These are phyloP conservation scores for Poliocrania exsul DNA, from an alignment of 2,797 vertebrate genomes.

Conservation along the genomic window DNA sequence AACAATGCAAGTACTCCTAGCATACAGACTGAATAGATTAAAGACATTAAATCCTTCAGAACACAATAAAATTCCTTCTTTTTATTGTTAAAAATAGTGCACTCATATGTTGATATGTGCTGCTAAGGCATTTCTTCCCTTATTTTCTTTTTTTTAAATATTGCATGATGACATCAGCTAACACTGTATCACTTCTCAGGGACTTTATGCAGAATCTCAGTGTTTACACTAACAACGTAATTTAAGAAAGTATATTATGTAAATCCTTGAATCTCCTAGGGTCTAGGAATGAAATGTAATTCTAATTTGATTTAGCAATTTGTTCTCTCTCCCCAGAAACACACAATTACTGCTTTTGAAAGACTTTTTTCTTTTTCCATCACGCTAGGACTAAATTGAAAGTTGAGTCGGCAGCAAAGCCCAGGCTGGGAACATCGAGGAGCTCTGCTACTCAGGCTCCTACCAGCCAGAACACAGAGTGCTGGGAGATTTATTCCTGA, in stretches of 20 bases:
- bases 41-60: not conserved
- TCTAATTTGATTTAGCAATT: conserved; percentile 71
- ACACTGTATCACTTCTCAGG: not conserved
- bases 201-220: conserved; percentile 35
- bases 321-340: conserved; percentile 58
- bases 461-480: conserved; percentile 5
- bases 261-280: conserved; percentile 53
- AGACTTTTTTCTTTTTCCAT: conserved; percentile 53
- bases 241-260: conserved; percentile 59
- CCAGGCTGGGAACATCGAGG: not conserved
- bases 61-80: not conserved
- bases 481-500: not conserved
- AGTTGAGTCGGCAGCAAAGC: conserved; percentile 39
- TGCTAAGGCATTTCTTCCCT: not conserved
- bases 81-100: not conserved
- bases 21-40: not conserved
- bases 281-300: conserved; percentile 60
- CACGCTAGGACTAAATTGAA: conserved; percentile 26
- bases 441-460: not conserved
- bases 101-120: not conserved
- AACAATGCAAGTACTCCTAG: not conserved
- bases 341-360: conserved; percentile 51
- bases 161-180: not conserved
- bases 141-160: not conserved
- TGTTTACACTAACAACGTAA: conserved; percentile 37